Conservation (phyloP, 2,888 invertebrate genomes). For the Sphecodes monilicornis region DNA sequence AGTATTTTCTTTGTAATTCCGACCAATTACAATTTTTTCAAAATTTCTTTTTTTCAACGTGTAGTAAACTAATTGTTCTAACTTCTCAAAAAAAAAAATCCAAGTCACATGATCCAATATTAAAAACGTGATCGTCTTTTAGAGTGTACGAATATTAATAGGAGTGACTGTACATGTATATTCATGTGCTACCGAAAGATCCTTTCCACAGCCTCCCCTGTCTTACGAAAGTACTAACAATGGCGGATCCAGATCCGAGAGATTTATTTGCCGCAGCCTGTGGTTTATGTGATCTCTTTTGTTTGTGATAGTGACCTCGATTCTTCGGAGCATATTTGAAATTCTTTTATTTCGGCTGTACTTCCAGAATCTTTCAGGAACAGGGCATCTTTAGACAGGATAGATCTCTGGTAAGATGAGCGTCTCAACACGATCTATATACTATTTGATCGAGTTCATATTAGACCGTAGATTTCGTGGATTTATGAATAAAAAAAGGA, state of each 20-base stretch:
- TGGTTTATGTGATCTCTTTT: neutral
- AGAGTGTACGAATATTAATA: no score
- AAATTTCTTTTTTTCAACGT: no score
- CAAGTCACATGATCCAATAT: no score
- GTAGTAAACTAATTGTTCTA: no score
- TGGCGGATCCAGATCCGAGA: neutral
- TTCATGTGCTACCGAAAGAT: neutral
- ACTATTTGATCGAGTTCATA: neutral
- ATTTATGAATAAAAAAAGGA: neutral
- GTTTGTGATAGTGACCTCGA: constrained; percentile 1
- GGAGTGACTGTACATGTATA: neutral
- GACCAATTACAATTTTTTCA: no score
- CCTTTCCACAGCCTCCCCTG: neutral
- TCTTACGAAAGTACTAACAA: neutral
- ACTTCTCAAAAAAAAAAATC: no score
- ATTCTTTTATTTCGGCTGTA: constrained; percentile 4
- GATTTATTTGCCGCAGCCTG: neutral
- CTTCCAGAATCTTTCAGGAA: neutral
- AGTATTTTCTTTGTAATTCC: no score
- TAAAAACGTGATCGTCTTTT: no score
- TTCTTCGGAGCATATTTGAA: neutral
- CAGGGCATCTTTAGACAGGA: neutral
- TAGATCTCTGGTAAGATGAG: neutral
- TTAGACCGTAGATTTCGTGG: neutral
- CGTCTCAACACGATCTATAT: neutral